Percentiles rank a stretch among this genome's conserved stretches.
Evolutionary conservation across 2,797 vertebrate species (phyloP).

Genomic region (Phoeniculus purpureus): DNA sequence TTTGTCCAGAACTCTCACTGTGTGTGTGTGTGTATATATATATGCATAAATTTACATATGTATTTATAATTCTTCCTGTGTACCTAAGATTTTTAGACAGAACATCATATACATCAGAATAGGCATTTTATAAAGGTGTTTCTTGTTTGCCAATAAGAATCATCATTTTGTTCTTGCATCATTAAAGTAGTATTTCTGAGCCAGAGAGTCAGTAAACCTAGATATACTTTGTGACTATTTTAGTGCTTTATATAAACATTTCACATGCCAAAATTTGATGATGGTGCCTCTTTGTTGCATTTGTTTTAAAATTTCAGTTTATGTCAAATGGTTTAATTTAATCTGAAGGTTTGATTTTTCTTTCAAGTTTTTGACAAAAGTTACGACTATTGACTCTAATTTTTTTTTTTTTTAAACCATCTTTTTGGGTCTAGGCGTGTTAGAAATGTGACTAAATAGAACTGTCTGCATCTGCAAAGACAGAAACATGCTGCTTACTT

Average conservation of each 20-base stretch:
- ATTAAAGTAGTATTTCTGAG: background rate
- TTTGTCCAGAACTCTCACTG: background rate
- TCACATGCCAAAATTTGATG: background rate
- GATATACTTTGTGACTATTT: conserved; percentile 16
- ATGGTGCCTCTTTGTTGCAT: background rate
- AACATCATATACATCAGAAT: background rate
- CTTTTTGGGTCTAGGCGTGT: conserved; percentile 38
- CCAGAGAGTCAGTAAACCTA: background rate
- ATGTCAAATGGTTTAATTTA: background rate
- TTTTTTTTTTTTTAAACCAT: background rate
- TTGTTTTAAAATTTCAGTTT: background rate
- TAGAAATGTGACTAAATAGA: conserved; percentile 64
- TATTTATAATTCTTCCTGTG: background rate
- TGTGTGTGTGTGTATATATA: background rate
- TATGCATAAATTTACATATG: background rate
- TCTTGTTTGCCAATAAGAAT: background rate
- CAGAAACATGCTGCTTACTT: conserved; percentile 73
- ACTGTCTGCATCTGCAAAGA: conserved; percentile 60
- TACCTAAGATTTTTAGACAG: background rate
- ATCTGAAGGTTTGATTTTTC: background rate
- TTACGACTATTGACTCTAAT: background rate
- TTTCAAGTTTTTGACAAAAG: background rate
- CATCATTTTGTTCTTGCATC: background rate
- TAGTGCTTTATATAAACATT: background rate
- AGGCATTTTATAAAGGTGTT: background rate